Conservation (phyloP, 2,797 vertebrate genomes). For the Benthosema pterotum region DNA sequence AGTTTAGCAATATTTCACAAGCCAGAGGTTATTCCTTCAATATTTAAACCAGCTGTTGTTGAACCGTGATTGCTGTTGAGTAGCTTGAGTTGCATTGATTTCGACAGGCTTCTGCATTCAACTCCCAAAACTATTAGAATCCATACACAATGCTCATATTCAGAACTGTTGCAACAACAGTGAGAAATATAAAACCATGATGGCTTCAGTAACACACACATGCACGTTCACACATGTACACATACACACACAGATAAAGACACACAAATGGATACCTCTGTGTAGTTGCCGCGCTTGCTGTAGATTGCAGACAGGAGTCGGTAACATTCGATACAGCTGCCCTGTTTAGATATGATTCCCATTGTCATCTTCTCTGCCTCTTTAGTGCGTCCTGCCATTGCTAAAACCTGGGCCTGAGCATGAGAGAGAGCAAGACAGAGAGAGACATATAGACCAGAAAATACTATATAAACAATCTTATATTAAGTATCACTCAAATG, state of each 20-base stretch:
- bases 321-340: conserved; percentile 90
- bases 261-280: conserved; percentile 78
- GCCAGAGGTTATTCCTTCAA: too few relatives aligned
- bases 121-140: too few relatives aligned
- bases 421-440: not conserved
- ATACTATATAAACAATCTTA: too few relatives aligned
- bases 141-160: not conserved
- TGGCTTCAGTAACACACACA: not conserved
- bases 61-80: conserved; percentile 15
- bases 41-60: not conserved
- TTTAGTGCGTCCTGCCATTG: conserved; percentile 83
- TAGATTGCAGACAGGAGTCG: conserved; percentile 95
- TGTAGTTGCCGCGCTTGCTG: conserved; percentile 88
- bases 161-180: not conserved
- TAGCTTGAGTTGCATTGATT: not conserved
- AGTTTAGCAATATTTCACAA: too few relatives aligned
- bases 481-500: too few relatives aligned
- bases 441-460: too few relatives aligned
- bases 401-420: conserved; percentile 90
- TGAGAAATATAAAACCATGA: too few relatives aligned
- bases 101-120: not conserved
- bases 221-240: not conserved
- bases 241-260: conserved; percentile 6
- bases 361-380: conserved; percentile 89
- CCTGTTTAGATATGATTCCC: conserved; percentile 82